Evolutionary conservation across 2,888 invertebrate species (phyloP).

Genomic region (Troides aeacus): DNA sequence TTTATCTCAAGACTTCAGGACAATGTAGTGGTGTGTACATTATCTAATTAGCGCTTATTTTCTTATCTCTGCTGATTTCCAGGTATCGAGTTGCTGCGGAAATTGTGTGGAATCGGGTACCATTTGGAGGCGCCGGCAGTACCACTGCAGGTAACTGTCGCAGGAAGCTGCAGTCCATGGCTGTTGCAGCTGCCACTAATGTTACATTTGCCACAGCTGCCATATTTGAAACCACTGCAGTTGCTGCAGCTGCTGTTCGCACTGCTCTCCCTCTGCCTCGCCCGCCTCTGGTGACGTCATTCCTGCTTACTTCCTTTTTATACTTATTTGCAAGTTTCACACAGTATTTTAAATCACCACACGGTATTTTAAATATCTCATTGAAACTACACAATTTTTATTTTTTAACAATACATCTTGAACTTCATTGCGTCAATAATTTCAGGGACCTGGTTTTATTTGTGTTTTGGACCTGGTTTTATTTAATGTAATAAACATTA

Average conservation of each 20-base stretch:
- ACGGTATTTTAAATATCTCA: no score
- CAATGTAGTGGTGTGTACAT: no score
- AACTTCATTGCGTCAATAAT: no score
- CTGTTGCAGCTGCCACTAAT: constrained; percentile 37
- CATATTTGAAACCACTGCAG: constrained; percentile 43
- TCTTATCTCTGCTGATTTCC: constrained; percentile 24
- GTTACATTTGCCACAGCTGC: constrained; percentile 45
- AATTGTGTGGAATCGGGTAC: constrained; percentile 84
- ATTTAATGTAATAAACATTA: no score
- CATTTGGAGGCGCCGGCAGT: constrained; percentile 86
- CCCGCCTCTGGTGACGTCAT: constrained; percentile 28
- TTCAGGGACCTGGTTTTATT: no score
- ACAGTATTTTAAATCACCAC: no score
- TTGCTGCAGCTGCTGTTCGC: constrained; percentile 31
- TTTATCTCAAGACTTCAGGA: no score
- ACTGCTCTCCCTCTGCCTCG: constrained; percentile 31
- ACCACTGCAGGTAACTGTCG: constrained; percentile 81
- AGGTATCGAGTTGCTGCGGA: constrained; percentile 82
- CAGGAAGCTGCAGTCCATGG: constrained; percentile 21
- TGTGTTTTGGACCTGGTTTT: no score
- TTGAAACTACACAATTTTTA: no score
- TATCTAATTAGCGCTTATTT: no score
- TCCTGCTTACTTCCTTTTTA: constrained; percentile 3
- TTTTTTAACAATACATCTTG: no score
- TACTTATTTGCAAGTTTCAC: constrained; percentile 12